Evolutionary conservation across 2,113 vertebrate genomes (phyloP), one percentile per base, ranked within the genome.

Genomic region (Phrynocephalus versicolor): DNA sequence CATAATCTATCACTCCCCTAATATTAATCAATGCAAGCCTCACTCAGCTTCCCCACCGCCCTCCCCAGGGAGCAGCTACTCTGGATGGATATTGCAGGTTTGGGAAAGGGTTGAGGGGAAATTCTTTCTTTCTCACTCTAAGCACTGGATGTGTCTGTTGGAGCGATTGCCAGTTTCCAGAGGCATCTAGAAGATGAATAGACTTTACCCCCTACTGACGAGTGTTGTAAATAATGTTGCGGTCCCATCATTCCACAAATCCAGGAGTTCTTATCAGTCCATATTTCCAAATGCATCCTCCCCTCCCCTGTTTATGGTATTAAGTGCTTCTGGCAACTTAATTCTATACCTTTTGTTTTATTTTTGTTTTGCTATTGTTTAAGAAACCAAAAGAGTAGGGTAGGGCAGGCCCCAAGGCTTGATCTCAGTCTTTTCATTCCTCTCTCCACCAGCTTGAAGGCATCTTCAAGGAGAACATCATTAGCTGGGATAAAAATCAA

Each of bases 21-120:
- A 93, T 94, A 95, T 94, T 94, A 94, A 94, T 93, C 94, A 94
- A 92, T 81, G 84, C 87, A 93, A 94, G 86, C 55, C 88, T 91
- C 81, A 45, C 88, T 88, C 83, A 80, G 30, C 14, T 76, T 79
- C 0, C 90, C 79, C 79, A n/a, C 60, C 60, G 0, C 2, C 70
- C 30, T 23, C 88, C 89, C 91, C 33, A 71, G 93, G 89, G 91
- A 92, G 51, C 79, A 88, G 84, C 0, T 5, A 89, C 82, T 88
- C 89, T 92, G 92, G 91, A 94, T 92, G 88, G 84, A 91, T 93
- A 87, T 70, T 81, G 86, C 3, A 41, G 30, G 39, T 90, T 94
- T 90, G 37, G 0, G 39, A 92, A 60, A 74, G 87, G 73, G 86
- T 87, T 92, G 89, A 27, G 0, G 91, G 87, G 85, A 85, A 92